These are phyloP conservation scores for Myotis brandtii DNA, from an alignment of 2,113 vertebrate genomes.

Conservation along the genomic window DNA sequence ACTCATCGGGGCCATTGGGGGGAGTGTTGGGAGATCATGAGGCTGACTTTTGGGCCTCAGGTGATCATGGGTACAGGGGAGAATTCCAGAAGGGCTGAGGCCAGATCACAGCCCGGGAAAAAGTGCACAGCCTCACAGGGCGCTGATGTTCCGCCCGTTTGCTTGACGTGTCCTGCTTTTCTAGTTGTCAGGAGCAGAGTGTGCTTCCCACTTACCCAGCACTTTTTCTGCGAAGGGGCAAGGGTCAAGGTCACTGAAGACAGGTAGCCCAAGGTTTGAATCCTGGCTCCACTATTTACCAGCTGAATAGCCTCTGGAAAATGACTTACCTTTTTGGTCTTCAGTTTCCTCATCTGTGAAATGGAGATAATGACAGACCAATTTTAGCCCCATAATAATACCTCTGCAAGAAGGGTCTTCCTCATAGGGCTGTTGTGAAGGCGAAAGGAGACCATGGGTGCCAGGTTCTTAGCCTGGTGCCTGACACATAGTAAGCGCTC, in stretches of 20 bases:
- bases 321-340: background rate
- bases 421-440: background rate
- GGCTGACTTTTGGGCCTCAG: background rate
- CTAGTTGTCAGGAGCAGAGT: background rate
- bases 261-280: background rate
- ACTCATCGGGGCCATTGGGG: rapidly evolving
- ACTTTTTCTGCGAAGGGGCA: background rate
- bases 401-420: background rate
- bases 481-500: background rate
- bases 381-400: background rate
- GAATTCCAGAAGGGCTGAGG: background rate
- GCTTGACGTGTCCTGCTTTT: background rate
- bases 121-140: rapidly evolving
- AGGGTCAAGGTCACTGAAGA: background rate
- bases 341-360: background rate
- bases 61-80: background rate
- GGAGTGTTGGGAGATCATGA: background rate
- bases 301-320: constrained; percentile 1
- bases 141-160: background rate
- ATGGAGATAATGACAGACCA: background rate
- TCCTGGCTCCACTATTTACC: background rate
- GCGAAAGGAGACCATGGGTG: background rate
- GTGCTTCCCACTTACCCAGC: background rate
- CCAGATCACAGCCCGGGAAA: background rate
- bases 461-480: background rate